Conservation (phyloP, 2,888 invertebrate species). For the Caenorhabditis uteleia region DNA sequence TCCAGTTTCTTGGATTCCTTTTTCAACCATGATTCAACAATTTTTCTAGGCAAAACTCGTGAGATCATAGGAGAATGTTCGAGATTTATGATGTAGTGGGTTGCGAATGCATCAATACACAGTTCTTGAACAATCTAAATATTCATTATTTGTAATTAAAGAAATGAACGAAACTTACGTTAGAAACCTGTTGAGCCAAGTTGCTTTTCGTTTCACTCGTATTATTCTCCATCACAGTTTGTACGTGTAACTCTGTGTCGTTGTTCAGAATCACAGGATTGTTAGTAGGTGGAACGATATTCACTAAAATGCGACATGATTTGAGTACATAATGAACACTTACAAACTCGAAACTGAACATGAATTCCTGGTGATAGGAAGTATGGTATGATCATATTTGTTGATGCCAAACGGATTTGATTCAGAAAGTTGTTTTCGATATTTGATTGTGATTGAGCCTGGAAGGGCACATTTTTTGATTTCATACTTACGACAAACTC, state of each 20-base stretch:
- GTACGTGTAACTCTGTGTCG: conserved; percentile 50
- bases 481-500: conserved; percentile 9
- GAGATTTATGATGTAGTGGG: conserved; percentile 25
- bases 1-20: conserved; percentile 14
- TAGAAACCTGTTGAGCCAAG: conserved; percentile 21
- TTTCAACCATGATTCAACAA: conserved; percentile 32
- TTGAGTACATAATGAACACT: conserved; percentile 8
- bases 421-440: conserved; percentile 58
- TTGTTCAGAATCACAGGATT: conserved; percentile 40
- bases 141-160: conserved; percentile 3
- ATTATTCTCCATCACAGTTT: conserved; percentile 28
- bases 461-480: not conserved
- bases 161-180: conserved; percentile 1
- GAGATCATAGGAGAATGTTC: conserved; percentile 8
- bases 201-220: conserved; percentile 16
- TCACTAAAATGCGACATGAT: conserved; percentile 30
- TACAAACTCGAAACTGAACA: conserved; percentile 52
- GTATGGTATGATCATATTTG: conserved; percentile 55
- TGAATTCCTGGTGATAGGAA: conserved; percentile 48
- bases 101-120: conserved; percentile 18
- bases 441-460: conserved; percentile 37
- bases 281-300: conserved; percentile 42
- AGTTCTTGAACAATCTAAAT: conserved; percentile 29
- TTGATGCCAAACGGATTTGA: conserved; percentile 58
- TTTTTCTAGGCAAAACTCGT: conserved; percentile 28